Conservation (phyloP, 2,797 vertebrate species). For the Bucorvus abyssinicus region DNA sequence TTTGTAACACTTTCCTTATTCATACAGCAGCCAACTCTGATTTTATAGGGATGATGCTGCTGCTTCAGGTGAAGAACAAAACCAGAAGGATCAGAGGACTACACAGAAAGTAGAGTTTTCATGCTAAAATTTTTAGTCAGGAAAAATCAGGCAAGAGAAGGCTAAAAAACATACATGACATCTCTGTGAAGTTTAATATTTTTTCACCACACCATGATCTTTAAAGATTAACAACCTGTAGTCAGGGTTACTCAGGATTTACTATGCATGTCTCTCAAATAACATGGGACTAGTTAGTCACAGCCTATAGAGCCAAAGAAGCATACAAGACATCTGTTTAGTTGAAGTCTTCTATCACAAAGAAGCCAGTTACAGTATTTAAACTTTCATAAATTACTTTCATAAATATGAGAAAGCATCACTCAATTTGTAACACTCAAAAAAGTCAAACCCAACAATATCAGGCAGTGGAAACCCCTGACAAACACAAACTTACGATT, state of each 20-base stretch:
- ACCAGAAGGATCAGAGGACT: conserved; percentile 5
- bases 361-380: neutral
- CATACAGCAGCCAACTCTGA: neutral
- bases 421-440: neutral
- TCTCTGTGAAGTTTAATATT: neutral
- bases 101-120: neutral
- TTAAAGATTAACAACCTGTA: neutral
- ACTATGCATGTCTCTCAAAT: neutral
- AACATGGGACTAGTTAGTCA: neutral
- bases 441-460: neutral
- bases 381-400: neutral
- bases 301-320: neutral
- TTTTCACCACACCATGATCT: neutral
- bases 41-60: conserved; percentile 4
- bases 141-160: neutral
- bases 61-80: conserved; percentile 24
- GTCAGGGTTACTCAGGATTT: neutral
- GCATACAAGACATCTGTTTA: neutral
- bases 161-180: neutral
- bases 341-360: neutral
- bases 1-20: conserved; percentile 38
- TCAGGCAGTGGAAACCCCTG: neutral
- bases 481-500: neutral
- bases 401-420: neutral
- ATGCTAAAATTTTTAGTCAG: neutral